Percentiles rank a stretch among this genome's conserved stretches.
Conservation (phyloP, 2,888 invertebrate species). For the Gisinianus flammeolus region DNA sequence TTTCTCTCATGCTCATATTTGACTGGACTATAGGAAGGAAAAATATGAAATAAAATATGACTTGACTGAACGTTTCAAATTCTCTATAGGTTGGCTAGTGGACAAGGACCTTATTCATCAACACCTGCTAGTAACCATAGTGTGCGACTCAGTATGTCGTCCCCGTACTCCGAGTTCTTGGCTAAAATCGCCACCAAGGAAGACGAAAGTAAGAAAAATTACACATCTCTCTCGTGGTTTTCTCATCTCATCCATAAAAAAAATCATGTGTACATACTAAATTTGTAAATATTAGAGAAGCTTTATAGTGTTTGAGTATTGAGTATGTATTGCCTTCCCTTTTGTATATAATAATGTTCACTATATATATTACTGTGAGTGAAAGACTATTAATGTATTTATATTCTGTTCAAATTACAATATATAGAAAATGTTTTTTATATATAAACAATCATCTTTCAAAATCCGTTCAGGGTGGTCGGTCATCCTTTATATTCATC, state of each 20-base stretch:
- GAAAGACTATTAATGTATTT: not conserved
- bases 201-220: slow-evolving; percentile 70
- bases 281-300: not conserved
- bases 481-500: not conserved
- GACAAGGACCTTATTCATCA: slow-evolving; percentile 53
- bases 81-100: slow-evolving; percentile 37
- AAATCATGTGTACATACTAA: not conserved
- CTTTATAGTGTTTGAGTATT: not conserved
- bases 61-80: slow-evolving; percentile 16
- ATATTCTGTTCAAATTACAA: not conserved
- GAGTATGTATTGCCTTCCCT: not conserved
- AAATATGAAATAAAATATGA: slow-evolving; percentile 25
- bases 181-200: slow-evolving; percentile 66
- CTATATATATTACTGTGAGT: not conserved
- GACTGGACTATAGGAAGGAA: slow-evolving; percentile 25
- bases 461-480: slow-evolving; percentile 15
- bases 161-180: slow-evolving; percentile 62
- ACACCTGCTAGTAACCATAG: slow-evolving; percentile 55
- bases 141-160: slow-evolving; percentile 60
- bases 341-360: too few relatives aligned
- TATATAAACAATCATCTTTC: not conserved
- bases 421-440: not conserved
- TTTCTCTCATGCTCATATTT: slow-evolving; percentile 18
- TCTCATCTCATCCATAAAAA: not conserved
- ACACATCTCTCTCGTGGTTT: too few relatives aligned